phyloP scores from a whole-genome alignment of 35 echinoderm and acorn worm species.

The Hemicentrotus pulcherrimus region DNA sequence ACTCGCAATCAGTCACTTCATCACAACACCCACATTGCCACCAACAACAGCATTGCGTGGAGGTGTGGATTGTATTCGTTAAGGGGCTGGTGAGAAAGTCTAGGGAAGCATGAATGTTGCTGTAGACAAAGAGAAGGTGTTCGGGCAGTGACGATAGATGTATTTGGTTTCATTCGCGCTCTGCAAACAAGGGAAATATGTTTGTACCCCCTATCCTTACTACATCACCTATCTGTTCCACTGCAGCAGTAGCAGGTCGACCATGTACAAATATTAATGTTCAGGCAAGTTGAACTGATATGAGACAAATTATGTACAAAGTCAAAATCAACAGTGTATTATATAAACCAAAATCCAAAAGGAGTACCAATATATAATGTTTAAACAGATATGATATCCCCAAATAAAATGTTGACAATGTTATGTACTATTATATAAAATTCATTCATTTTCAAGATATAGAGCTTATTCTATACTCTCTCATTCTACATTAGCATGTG shows the following conservation, averaged over 20 bases:
- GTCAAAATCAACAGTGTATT: no score
- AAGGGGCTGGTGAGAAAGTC: neutral
- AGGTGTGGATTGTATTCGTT: neutral
- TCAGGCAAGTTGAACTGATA: neutral
- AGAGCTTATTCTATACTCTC: no score
- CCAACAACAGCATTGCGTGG: neutral
- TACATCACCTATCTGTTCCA: neutral
- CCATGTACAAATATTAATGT: conserved; percentile 4
- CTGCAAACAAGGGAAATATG: neutral
- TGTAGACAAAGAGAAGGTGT: neutral
- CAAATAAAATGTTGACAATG: neutral
- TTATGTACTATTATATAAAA: no score
- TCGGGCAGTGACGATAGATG: neutral
- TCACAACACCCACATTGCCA: neutral
- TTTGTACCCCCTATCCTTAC: neutral
- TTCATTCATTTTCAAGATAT: no score
- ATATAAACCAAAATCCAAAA: no score
- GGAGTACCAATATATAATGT: neutral
- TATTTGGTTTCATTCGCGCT: neutral
- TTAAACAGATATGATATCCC: neutral
- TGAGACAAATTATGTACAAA: no score
- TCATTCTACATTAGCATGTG: no score
- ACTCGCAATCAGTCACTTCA: neutral
- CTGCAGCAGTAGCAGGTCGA: neutral
- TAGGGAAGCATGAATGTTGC: neutral